phyloP scores from a whole-genome alignment of 2,797 vertebrate species.

The Sandelia bainsii region DNA sequence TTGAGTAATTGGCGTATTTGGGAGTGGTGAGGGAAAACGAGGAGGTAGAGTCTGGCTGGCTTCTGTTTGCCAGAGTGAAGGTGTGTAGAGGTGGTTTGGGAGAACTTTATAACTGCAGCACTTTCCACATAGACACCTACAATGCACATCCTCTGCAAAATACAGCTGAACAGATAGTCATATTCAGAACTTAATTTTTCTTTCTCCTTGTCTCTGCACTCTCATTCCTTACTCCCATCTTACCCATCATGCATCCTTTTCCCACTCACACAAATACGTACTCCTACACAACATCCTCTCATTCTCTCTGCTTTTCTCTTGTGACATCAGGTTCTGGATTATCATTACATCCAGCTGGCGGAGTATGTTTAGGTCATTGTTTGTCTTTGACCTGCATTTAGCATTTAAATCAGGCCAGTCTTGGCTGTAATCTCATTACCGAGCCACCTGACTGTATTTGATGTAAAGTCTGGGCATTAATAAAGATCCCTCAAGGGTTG shows the following conservation, averaged over 20 bases:
- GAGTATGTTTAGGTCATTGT: conserved; percentile 59
- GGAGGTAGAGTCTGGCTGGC: conserved; percentile 29
- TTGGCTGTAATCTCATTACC: conserved; percentile 77
- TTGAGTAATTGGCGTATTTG: conserved; percentile 58
- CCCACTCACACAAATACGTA: neutral
- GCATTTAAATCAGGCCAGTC: conserved; percentile 78
- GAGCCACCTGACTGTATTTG: conserved; percentile 75
- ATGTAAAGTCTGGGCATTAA: conserved; percentile 77
- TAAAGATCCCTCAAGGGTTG: conserved; percentile 71
- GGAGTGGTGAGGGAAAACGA: conserved; percentile 19
- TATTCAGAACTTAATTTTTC: conserved; percentile 36
- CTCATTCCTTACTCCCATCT: neutral
- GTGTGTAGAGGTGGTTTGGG: conserved; percentile 46
- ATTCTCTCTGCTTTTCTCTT: conserved; percentile 17
- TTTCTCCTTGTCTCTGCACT: conserved; percentile 3
- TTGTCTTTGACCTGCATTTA: conserved; percentile 75
- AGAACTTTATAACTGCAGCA: conserved; percentile 33
- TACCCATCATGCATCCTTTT: neutral
- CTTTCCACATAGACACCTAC: conserved; percentile 25
- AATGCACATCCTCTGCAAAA: conserved; percentile 26
- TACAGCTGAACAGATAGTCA: conserved; percentile 26
- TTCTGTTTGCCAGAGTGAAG: conserved; percentile 38
- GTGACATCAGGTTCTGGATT: conserved; percentile 39
- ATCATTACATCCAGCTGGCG: conserved; percentile 49
- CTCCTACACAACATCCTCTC: neutral